Conservation (phyloP, 2,113 vertebrate species). For the Benthochromis sp. region DNA sequence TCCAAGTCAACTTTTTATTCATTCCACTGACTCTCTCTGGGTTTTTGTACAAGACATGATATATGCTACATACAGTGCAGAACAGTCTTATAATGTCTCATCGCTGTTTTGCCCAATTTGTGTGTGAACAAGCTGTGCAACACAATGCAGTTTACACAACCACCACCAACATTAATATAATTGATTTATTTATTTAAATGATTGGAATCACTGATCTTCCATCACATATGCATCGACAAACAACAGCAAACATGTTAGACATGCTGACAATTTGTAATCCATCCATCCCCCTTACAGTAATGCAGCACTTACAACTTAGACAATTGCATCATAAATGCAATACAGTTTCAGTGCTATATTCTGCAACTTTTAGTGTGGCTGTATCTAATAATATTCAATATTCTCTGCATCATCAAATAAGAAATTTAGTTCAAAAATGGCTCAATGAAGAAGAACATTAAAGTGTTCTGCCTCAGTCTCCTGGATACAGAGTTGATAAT, state of each 20-base stretch:
- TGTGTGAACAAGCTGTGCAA: background rate
- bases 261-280: background rate
- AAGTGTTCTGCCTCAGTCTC: background rate
- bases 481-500: background rate
- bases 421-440: background rate
- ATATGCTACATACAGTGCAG: background rate
- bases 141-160: background rate
- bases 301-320: background rate
- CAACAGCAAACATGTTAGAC: background rate
- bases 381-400: background rate
- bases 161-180: background rate
- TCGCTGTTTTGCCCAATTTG: background rate
- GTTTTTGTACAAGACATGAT: background rate
- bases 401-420: background rate
- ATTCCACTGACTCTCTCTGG: fast-evolving
- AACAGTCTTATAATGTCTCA: background rate
- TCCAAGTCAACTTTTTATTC: background rate
- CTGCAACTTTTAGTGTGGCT: background rate
- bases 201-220: background rate
- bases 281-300: fast-evolving
- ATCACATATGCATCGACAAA: background rate
- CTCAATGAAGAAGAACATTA: background rate
- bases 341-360: background rate
- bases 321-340: background rate
- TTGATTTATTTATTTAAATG: background rate